Conservation (phyloP, 2,797 vertebrate species). For the Danionella dracula region DNA sequence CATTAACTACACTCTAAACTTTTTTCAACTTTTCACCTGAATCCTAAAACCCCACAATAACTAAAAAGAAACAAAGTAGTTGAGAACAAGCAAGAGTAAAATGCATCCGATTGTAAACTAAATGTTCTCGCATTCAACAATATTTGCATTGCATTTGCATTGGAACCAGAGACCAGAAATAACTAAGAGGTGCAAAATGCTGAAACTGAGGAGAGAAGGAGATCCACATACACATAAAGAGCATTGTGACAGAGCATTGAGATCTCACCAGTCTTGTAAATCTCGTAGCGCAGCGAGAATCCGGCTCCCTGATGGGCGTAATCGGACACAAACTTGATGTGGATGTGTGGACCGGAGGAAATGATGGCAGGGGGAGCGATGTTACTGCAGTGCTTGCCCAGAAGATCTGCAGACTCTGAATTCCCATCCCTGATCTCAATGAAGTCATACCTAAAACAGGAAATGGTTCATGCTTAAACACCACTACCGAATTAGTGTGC, state of each 20-base stretch:
- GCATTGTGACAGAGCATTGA: neutral
- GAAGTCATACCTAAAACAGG: constrained; percentile 83
- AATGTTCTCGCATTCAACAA: too few relatives aligned
- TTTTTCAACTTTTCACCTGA: too few relatives aligned
- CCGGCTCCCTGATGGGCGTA: constrained; percentile 94
- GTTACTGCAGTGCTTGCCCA: constrained; percentile 96
- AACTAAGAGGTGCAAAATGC: too few relatives aligned
- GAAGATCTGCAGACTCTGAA: constrained; percentile 80
- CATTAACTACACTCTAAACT: too few relatives aligned
- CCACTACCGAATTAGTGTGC: neutral
- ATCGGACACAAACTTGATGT: constrained; percentile 93
- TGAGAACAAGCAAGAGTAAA: too few relatives aligned
- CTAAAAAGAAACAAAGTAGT: too few relatives aligned
- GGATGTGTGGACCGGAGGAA: constrained; percentile 85
- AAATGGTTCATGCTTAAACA: neutral
- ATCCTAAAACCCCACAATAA: too few relatives aligned
- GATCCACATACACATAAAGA: too few relatives aligned
- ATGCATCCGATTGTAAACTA: too few relatives aligned
- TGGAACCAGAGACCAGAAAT: too few relatives aligned
- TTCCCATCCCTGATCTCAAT: constrained; percentile 94
- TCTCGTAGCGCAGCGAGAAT: constrained; percentile 97
- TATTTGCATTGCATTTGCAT: too few relatives aligned
- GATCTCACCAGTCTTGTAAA: constrained; percentile 91
- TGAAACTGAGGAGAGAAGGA: too few relatives aligned
- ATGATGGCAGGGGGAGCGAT: constrained; percentile 95